A percentile compares a stretch with the other conserved stretches of the same genome.
Conservation (phyloP, 2,888 invertebrate genomes). For the Sesia apiformis region DNA sequence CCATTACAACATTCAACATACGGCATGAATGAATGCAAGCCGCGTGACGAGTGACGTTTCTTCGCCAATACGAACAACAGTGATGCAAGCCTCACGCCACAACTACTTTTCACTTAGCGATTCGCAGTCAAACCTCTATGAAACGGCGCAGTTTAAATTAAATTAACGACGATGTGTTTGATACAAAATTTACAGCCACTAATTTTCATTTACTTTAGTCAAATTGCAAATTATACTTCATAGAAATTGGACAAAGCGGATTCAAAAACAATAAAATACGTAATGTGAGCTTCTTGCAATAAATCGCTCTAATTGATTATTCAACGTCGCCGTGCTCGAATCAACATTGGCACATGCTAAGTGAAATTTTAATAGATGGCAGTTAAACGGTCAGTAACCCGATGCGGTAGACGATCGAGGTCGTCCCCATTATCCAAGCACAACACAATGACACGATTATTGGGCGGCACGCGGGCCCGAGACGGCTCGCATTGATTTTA, state of each 20-base stretch:
- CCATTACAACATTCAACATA: constrained; percentile 69
- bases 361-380: constrained; percentile 46
- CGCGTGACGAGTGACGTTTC: constrained; percentile 62
- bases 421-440: constrained; percentile 48
- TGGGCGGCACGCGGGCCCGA: constrained; percentile 44
- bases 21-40: constrained; percentile 71
- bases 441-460: constrained; percentile 62
- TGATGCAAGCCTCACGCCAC: constrained; percentile 1
- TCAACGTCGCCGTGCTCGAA: constrained; percentile 7
- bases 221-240: no score
- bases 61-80: constrained; percentile 1
- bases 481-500: constrained; percentile 65
- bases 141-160: no score
- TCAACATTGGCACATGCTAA: constrained; percentile 26
- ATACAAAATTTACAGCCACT: no score
- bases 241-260: no score
- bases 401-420: constrained; percentile 35
- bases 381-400: constrained; percentile 48
- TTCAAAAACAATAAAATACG: no score
- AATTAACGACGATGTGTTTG: no score
- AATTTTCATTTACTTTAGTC: no score
- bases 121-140: no score
- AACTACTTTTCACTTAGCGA: neutral
- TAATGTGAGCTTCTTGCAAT: no score
- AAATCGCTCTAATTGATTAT: neutral